phyloP scores from a whole-genome alignment of 2,113 vertebrate species.

The Embiotoca jacksoni region DNA sequence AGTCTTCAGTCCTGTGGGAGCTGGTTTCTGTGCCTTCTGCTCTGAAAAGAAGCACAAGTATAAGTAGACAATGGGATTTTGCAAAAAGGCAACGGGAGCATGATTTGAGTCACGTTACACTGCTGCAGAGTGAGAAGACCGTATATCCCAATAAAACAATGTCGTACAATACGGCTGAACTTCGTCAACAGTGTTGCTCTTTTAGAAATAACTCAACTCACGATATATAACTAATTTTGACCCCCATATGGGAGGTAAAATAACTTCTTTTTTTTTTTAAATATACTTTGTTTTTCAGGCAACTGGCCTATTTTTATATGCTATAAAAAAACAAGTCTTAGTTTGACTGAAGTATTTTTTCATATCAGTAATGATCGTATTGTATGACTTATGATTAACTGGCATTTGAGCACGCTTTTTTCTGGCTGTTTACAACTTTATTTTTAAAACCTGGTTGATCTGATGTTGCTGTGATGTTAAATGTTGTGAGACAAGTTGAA shows the following conservation, averaged over 20 bases:
- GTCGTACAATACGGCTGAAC: too few species aligned
- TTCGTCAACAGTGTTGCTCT: too few species aligned
- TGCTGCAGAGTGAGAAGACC: background rate
- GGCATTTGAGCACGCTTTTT: background rate
- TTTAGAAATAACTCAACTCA: too few species aligned
- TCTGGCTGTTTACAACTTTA: background rate
- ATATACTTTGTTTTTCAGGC: too few species aligned
- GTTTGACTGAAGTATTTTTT: too few species aligned
- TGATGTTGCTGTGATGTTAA: background rate
- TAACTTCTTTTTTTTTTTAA: too few species aligned
- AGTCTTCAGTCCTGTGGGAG: conserved; percentile 53
- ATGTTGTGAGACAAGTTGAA: background rate
- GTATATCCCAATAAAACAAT: too few species aligned
- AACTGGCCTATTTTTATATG: too few species aligned
- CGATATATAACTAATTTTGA: too few species aligned
- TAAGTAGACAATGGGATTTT: conserved; percentile 25
- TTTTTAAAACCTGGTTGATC: background rate
- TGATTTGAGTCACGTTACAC: conserved; percentile 17
- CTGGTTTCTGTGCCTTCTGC: conserved; percentile 46
- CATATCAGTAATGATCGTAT: too few species aligned
- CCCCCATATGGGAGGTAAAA: too few species aligned
- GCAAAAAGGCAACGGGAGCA: conserved; percentile 22
- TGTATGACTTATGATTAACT: background rate
- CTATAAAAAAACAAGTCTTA: too few species aligned
- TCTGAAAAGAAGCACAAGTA: conserved; percentile 42